Conservation (phyloP, 1,140 invertebrate genomes). For the Neoseiulus cucumeris region DNA sequence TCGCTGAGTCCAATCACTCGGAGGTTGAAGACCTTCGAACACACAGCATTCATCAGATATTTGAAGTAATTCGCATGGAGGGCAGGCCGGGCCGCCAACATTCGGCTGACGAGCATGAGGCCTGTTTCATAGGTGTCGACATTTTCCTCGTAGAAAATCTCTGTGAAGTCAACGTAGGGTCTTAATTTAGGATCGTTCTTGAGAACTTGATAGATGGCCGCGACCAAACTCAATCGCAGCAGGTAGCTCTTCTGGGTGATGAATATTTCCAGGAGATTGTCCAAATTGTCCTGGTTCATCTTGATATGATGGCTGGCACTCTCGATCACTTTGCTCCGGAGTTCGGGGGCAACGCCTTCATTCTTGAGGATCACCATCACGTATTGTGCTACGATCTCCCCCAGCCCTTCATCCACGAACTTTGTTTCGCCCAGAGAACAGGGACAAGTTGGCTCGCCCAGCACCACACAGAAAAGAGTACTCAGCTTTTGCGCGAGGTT, state of each 20-base stretch:
- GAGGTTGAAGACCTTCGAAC: neutral
- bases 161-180: neutral
- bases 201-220: neutral
- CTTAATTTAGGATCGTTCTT: neutral
- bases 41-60: neutral
- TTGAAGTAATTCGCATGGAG: neutral
- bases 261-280: neutral
- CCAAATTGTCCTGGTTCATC: neutral
- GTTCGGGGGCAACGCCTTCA: too few species aligned
- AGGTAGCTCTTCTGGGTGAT: neutral
- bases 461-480: neutral
- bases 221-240: neutral
- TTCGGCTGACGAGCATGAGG: constrained; percentile 1
- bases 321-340: too few species aligned
- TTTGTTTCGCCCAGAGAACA: too few species aligned
- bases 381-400: too few species aligned
- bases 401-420: too few species aligned
- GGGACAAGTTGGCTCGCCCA: neutral
- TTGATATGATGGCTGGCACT: neutral
- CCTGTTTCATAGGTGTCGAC: neutral
- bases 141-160: neutral
- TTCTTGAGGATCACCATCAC: too few species aligned
- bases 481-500: neutral
- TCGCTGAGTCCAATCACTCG: neutral
- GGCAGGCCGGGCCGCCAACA: neutral